These are phyloP conservation scores for Drosophila barbarae DNA, from an alignment of 2,888 invertebrate genomes.

Conservation along the genomic window DNA sequence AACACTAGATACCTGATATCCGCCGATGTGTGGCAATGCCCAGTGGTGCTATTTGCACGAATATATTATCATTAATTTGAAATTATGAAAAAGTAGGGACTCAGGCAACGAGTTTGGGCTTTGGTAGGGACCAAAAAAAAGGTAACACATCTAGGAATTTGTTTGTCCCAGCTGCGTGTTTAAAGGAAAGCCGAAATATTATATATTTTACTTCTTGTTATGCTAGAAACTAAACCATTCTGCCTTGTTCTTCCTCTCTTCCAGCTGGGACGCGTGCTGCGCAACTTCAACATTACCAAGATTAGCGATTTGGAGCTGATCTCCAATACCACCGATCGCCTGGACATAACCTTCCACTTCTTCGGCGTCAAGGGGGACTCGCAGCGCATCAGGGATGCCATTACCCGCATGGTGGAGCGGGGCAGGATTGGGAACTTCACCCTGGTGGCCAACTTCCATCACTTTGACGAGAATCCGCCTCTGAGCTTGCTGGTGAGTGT, in stretches of 20 bases:
- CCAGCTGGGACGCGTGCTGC: slow-evolving; percentile 85
- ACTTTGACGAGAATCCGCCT: slow-evolving; percentile 87
- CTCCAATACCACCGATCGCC: slow-evolving; percentile 82
- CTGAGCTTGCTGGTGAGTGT: slow-evolving; percentile 84
- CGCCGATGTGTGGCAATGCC: slow-evolving; percentile 45
- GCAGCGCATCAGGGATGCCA: slow-evolving; percentile 79
- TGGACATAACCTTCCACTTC: slow-evolving; percentile 81
- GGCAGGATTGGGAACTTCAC: slow-evolving; percentile 83
- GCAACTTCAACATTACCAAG: slow-evolving; percentile 84
- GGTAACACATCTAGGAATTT: slow-evolving; percentile 16
- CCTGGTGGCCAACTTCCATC: slow-evolving; percentile 84
- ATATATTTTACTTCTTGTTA: neutral
- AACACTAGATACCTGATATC: slow-evolving; percentile 6
- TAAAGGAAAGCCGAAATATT: neutral
- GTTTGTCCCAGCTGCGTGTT: slow-evolving; percentile 29
- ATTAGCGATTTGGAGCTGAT: slow-evolving; percentile 84
- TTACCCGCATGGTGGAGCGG: slow-evolving; percentile 83
- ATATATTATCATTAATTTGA: slow-evolving; percentile 68
- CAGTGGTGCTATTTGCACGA: slow-evolving; percentile 60
- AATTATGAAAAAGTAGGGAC: slow-evolving; percentile 43
- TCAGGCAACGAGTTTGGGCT: slow-evolving; percentile 7
- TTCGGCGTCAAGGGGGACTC: slow-evolving; percentile 79
- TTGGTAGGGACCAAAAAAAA: slow-evolving; percentile 4
- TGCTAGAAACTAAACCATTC: neutral
- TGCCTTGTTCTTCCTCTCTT: slow-evolving; percentile 12